phyloP scores from a whole-genome alignment of 2,888 invertebrate genomes.

The Diarsia dahlii region DNA sequence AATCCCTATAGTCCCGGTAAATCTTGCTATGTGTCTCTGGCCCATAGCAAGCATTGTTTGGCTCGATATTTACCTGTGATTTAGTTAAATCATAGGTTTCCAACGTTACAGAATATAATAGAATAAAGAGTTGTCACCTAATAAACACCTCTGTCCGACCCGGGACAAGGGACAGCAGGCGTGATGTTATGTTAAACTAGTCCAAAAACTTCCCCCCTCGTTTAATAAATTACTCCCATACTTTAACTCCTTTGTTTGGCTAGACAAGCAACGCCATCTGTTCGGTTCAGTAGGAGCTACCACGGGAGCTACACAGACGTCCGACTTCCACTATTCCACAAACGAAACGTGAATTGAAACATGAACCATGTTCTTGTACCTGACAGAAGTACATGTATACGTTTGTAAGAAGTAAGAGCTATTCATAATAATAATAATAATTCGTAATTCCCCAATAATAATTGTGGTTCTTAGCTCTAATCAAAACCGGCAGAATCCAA shows the following conservation, averaged over 20 bases:
- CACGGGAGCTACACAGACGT: not conserved
- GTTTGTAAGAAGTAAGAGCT: too few species aligned
- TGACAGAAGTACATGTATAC: too few species aligned
- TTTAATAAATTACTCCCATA: not conserved
- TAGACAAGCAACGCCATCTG: constrained; percentile 44
- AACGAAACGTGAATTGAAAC: constrained; percentile 5
- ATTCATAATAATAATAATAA: too few species aligned
- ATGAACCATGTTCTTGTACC: constrained; percentile 9
- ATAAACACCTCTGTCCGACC: not conserved
- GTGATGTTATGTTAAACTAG: not conserved
- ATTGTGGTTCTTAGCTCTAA: too few species aligned
- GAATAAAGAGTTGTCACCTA: not conserved
- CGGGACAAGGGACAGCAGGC: not conserved
- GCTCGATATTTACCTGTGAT: not conserved
- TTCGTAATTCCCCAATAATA: too few species aligned
- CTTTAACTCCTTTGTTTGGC: not conserved
- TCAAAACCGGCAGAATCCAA: too few species aligned
- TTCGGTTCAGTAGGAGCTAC: not conserved
- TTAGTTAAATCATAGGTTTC: not conserved
- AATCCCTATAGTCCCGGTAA: not conserved
- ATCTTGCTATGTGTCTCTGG: not conserved
- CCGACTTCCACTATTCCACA: not conserved
- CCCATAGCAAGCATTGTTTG: not conserved
- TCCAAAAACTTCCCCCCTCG: not conserved
- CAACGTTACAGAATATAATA: not conserved